phyloP scores from a whole-genome alignment of 2,113 vertebrate species.

The Leucoraja erinaceus region DNA sequence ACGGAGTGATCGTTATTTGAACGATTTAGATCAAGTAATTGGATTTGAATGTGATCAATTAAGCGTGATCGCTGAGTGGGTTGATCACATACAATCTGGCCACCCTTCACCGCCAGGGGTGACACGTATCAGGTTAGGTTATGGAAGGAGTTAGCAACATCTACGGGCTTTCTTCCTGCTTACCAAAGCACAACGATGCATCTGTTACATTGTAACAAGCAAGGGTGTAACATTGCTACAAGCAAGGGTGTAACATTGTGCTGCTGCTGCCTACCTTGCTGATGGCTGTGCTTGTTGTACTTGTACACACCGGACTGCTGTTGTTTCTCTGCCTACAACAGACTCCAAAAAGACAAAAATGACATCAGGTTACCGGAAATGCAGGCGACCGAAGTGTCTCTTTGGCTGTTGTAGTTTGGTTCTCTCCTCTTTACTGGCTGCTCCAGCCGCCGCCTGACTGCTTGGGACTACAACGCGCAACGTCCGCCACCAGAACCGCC shows the following conservation, averaged over 20 bases:
- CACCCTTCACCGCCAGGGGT: not conserved
- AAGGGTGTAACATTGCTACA: not conserved
- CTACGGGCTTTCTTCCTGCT: too few species aligned
- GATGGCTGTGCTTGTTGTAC: not conserved
- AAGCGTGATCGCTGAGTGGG: not conserved
- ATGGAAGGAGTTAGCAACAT: not conserved
- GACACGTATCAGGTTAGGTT: not conserved
- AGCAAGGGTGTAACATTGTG: not conserved
- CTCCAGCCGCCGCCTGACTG: too few species aligned
- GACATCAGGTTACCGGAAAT: constrained; percentile 32
- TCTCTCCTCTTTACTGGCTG: not conserved
- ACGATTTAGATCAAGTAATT: too few species aligned
- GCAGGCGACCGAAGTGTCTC: not conserved
- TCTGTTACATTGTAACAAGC: not conserved
- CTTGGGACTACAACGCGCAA: not conserved
- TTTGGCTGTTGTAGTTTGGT: not conserved
- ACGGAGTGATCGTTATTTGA: too few species aligned
- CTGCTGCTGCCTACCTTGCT: not conserved
- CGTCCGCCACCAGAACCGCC: not conserved
- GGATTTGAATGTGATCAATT: too few species aligned
- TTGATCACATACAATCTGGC: not conserved
- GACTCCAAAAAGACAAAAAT: constrained; percentile 22
- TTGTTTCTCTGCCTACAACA: not conserved
- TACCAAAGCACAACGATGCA: not conserved
- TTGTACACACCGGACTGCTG: not conserved